Evolutionary conservation across 2,113 vertebrate genomes (phyloP).

Genomic region (Corvus cornix): DNA sequence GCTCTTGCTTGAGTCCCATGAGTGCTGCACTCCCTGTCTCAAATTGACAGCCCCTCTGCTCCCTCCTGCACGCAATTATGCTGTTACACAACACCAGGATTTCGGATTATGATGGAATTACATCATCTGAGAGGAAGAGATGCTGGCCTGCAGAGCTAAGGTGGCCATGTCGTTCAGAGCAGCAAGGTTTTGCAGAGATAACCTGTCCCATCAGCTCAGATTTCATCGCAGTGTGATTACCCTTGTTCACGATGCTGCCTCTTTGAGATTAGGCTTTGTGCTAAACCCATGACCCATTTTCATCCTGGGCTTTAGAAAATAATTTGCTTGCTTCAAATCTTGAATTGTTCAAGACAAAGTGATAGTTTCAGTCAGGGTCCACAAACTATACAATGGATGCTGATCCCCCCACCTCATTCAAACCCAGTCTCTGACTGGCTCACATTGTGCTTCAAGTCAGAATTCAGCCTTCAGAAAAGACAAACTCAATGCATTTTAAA

Average conservation of each 20-base stretch:
- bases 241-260: background rate
- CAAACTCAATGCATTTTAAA: background rate
- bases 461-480: background rate
- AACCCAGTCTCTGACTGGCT: background rate
- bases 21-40: background rate
- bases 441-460: background rate
- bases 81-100: background rate
- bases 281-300: background rate
- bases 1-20: background rate
- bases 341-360: background rate
- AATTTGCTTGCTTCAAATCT: background rate
- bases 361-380: background rate
- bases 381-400: background rate
- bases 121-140: background rate
- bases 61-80: background rate
- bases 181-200: background rate
- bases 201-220: background rate
- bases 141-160: background rate
- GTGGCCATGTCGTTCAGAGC: background rate
- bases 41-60: background rate
- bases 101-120: background rate
- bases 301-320: background rate
- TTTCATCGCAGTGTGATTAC: rapidly evolving
- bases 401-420: background rate
- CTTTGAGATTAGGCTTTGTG: background rate